Conservation (phyloP, 2,888 invertebrate species). For the Pyrgus malvae region DNA sequence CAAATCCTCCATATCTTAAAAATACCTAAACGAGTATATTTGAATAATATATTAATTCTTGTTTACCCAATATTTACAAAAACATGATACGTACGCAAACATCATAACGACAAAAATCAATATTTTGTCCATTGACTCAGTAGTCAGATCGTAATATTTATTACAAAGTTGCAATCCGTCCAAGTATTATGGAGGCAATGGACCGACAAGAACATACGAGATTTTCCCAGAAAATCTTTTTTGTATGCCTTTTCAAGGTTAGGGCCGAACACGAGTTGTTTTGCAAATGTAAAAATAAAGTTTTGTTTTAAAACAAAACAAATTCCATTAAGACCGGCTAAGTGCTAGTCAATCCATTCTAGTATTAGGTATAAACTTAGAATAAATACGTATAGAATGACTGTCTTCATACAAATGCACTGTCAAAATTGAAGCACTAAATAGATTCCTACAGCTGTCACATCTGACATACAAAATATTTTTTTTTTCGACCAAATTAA, state of each 20-base stretch:
- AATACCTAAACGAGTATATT: not conserved
- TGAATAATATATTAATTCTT: conserved; percentile 3
- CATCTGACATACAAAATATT: no score
- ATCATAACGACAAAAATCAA: conserved; percentile 10
- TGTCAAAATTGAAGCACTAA: no score
- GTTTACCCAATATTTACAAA: not conserved
- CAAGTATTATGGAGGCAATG: not conserved
- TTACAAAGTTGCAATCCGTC: not conserved
- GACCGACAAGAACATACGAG: not conserved
- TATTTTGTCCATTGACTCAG: conserved; percentile 6
- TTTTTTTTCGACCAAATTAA: no score
- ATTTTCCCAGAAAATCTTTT: conserved; percentile 1
- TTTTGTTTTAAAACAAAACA: no score
- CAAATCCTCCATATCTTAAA: no score
- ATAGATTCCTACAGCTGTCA: no score
- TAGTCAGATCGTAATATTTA: not conserved
- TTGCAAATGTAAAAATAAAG: no score
- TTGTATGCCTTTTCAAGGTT: not conserved
- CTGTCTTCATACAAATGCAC: no score
- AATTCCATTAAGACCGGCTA: no score
- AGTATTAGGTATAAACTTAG: no score
- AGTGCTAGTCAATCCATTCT: no score
- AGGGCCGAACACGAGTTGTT: not conserved
- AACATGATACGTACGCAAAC: not conserved
- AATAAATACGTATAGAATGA: no score